These are phyloP conservation scores for Odontesthes bonariensis DNA, from an alignment of 2,113 vertebrate genomes.

Conservation along the genomic window DNA sequence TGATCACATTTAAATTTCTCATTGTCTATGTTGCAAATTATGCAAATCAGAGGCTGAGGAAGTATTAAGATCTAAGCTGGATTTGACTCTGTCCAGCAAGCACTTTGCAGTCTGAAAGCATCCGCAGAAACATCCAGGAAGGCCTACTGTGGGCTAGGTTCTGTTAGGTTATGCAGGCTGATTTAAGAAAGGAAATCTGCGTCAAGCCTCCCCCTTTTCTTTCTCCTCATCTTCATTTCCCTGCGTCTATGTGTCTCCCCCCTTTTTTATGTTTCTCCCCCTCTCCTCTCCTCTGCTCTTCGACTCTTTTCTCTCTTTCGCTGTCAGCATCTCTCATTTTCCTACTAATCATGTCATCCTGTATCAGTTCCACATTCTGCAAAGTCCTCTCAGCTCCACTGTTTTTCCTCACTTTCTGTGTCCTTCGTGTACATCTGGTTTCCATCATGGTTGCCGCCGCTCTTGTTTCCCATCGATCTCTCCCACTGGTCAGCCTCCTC, in stretches of 20 bases:
- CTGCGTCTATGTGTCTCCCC: conserved; percentile 33
- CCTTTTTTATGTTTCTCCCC: neutral
- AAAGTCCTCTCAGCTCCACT: conserved; percentile 1
- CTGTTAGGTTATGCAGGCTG: conserved; percentile 38
- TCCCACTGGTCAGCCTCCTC: conserved; percentile 57
- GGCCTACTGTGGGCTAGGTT: conserved; percentile 36
- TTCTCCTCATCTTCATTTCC: conserved; percentile 21
- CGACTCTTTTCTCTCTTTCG: conserved; percentile 16
- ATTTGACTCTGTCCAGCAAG: neutral
- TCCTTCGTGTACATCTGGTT: conserved; percentile 75
- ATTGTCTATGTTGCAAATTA: neutral
- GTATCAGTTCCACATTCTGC: conserved; percentile 25
- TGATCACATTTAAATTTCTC: neutral
- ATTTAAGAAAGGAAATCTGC: conserved; percentile 60
- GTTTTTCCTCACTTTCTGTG: conserved; percentile 27
- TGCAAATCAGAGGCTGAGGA: neutral
- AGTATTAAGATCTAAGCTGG: neutral
- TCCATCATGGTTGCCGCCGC: conserved; percentile 70
- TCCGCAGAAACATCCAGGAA: neutral
- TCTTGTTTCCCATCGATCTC: conserved; percentile 74
- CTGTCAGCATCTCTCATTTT: conserved; percentile 29
- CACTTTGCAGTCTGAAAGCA: conserved; percentile 2
- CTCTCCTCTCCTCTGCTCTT: neutral
- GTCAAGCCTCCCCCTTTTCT: conserved; percentile 10
- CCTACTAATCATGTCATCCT: conserved; percentile 38